phyloP scores from a whole-genome alignment of 1,140 invertebrate genomes.

The Lanistes nyassanus region DNA sequence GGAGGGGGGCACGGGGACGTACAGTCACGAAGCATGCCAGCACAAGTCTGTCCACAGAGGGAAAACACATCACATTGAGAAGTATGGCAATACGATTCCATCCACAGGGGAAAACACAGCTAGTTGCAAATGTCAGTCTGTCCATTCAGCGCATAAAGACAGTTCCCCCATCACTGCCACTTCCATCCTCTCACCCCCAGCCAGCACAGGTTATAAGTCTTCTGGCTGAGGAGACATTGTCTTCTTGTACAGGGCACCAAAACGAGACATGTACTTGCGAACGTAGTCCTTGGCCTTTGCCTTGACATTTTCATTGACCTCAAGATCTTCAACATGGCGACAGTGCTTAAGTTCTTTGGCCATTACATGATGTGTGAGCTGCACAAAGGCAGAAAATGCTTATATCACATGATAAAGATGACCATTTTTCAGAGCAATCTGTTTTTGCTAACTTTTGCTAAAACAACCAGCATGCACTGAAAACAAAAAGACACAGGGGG shows the following conservation, averaged over 20 bases:
- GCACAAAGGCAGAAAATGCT: slow-evolving; percentile 61
- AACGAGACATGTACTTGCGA: slow-evolving; percentile 95
- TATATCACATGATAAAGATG: not conserved
- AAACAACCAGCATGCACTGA: not conserved
- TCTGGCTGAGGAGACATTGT: slow-evolving; percentile 11
- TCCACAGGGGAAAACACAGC: too few relatives aligned
- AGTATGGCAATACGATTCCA: too few relatives aligned
- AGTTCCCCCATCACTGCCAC: too few relatives aligned
- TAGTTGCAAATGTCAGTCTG: too few relatives aligned
- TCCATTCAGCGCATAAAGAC: too few relatives aligned
- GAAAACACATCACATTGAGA: too few relatives aligned
- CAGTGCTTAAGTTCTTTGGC: slow-evolving; percentile 95
- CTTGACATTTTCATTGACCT: slow-evolving; percentile 94
- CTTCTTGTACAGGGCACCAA: slow-evolving; percentile 72
- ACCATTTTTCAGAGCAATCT: not conserved
- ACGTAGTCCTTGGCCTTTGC: slow-evolving; percentile 88
- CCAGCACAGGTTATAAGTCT: not conserved
- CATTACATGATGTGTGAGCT: slow-evolving; percentile 97
- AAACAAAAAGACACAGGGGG: not conserved
- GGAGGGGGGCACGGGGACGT: too few relatives aligned
- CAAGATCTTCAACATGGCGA: slow-evolving; percentile 84
- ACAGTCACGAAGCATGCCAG: too few relatives aligned
- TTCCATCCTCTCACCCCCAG: too few relatives aligned
- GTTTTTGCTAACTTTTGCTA: not conserved
- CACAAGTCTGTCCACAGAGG: too few relatives aligned